Evolutionary conservation across 2,113 vertebrate genomes (phyloP).

Genomic region (Dromiciops gliroides): DNA sequence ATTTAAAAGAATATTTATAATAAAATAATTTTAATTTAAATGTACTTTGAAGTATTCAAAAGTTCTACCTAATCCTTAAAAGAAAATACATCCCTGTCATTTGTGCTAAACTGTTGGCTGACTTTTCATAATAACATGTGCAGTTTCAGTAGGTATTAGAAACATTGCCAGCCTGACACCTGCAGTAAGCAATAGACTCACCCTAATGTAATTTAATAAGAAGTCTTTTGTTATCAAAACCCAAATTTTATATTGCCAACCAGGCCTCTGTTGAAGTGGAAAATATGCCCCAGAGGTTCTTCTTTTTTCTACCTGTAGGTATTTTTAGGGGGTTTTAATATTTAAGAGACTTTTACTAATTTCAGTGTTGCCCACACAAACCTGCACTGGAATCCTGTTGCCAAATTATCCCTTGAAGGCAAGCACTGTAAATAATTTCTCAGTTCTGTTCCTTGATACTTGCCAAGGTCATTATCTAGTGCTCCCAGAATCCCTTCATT

Average conservation of each 20-base stretch:
- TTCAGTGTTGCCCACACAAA: conserved; percentile 43
- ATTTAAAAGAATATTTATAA: background rate
- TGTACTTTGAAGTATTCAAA: background rate
- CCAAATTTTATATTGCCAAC: conserved; percentile 48
- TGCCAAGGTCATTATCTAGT: conserved; percentile 76
- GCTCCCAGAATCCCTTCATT: conserved; percentile 62
- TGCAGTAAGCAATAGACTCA: conserved; percentile 56
- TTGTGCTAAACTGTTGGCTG: conserved; percentile 43
- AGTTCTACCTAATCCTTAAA: background rate
- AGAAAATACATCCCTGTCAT: conserved; percentile 31
- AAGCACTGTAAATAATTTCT: conserved; percentile 74
- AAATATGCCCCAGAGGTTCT: conserved; percentile 69
- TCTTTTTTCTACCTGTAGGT: conserved; percentile 55
- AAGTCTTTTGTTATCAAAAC: conserved; percentile 78
- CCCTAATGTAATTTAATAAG: conserved; percentile 68
- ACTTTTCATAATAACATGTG: conserved; percentile 52
- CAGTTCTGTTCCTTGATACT: conserved; percentile 59
- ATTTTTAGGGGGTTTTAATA: conserved; percentile 78
- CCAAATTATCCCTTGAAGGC: conserved; percentile 74
- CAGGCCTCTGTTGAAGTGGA: conserved; percentile 9
- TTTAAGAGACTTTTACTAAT: conserved; percentile 74
- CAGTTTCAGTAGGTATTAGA: conserved; percentile 34
- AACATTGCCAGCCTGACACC: conserved; percentile 61
- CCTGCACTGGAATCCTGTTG: conserved; percentile 47
- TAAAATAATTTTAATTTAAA: conserved; percentile 6